These are phyloP conservation scores for Rhinolophus ferrumequinum DNA, from an alignment of 2,113 vertebrate genomes.

Conservation along the genomic window DNA sequence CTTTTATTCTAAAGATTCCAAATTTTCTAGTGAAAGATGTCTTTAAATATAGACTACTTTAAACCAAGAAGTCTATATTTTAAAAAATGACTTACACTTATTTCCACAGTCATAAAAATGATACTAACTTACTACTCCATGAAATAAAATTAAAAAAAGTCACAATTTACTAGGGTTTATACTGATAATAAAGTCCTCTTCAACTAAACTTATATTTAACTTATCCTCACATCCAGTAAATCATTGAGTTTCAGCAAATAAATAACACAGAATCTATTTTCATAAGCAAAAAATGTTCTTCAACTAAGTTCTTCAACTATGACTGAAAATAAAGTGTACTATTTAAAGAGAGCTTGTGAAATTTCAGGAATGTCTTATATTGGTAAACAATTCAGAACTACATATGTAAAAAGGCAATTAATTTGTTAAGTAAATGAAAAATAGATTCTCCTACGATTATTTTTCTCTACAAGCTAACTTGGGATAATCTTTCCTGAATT, in stretches of 20 bases:
- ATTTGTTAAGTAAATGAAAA: constrained; percentile 53
- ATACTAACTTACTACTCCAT: not conserved
- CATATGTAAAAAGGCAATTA: constrained; percentile 62
- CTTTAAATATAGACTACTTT: not conserved
- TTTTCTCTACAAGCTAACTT: constrained; percentile 18
- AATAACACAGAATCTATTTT: constrained; percentile 17
- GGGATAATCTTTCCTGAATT: not conserved
- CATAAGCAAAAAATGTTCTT: constrained; percentile 3
- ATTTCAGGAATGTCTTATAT: constrained; percentile 57
- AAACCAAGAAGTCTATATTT: not conserved
- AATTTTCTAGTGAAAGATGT: not conserved
- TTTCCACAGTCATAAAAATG: constrained; percentile 16
- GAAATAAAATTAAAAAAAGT: not conserved
- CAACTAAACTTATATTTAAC: not conserved
- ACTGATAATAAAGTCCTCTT: not conserved
- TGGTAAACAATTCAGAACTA: constrained; percentile 44
- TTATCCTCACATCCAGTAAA: not conserved
- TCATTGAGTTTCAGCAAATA: not conserved
- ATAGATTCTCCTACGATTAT: constrained; percentile 9
- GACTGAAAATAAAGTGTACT: constrained; percentile 45
- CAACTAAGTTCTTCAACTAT: constrained; percentile 29
- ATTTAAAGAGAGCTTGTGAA: constrained; percentile 42
- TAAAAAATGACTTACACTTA: constrained; percentile 3
- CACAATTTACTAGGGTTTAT: not conserved
- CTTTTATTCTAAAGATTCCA: not conserved